A percentile compares a stretch with the other conserved stretches of the same genome.
Conservation (phyloP, 1,140 invertebrate species). For the Cydia amplana region DNA sequence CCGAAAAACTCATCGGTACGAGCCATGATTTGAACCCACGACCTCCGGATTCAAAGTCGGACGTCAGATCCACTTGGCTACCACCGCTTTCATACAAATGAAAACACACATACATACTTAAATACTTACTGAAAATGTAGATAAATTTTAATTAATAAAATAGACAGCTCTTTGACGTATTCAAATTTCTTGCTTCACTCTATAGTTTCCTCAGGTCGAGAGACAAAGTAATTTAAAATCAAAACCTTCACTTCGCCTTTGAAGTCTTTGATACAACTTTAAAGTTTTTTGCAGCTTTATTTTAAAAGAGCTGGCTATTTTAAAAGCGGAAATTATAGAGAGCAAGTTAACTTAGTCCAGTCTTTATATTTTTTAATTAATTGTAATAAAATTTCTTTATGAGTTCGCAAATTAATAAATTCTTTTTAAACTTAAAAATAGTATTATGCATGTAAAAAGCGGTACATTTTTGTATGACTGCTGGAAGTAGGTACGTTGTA, state of each 20-base stretch:
- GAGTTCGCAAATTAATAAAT: background rate
- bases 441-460: background rate
- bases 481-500: too few species aligned
- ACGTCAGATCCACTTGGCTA: too few species aligned
- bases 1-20: too few species aligned
- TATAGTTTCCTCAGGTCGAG: background rate
- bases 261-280: background rate
- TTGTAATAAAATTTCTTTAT: constrained; percentile 3
- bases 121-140: too few species aligned
- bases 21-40: too few species aligned
- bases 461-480: too few species aligned
- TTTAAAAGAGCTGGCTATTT: background rate
- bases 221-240: constrained; percentile 14
- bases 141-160: too few species aligned
- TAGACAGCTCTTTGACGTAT: background rate
- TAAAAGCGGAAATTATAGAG: constrained; percentile 1
- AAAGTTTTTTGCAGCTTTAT: background rate
- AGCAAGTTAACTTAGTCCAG: background rate
- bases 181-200: background rate
- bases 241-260: background rate
- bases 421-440: background rate
- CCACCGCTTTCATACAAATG: too few species aligned
- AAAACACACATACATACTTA: too few species aligned
- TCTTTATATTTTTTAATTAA: constrained; percentile 6
- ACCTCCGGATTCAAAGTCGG: too few species aligned